Conservation (phyloP, 2,888 invertebrate species). For the Alitta virens region DNA sequence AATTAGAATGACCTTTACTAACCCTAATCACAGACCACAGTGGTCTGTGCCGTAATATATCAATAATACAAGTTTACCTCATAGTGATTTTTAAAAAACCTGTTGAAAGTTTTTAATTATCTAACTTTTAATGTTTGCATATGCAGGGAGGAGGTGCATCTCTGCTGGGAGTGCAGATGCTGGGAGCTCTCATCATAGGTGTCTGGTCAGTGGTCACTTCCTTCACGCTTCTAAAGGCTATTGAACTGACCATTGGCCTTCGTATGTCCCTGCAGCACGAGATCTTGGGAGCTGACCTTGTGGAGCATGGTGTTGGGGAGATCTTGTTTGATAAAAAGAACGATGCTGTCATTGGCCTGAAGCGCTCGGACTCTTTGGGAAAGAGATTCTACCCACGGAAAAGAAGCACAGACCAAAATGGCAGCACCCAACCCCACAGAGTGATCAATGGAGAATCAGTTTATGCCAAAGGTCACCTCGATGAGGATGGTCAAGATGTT, state of each 20-base stretch:
- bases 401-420: too few species aligned
- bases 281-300: slow-evolving; percentile 26
- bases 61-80: too few species aligned
- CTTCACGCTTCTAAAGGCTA: slow-evolving; percentile 68
- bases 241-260: slow-evolving; percentile 22
- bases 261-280: slow-evolving; percentile 23
- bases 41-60: too few species aligned
- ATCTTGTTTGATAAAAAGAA: neutral
- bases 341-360: neutral
- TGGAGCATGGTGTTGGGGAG: slow-evolving; percentile 21
- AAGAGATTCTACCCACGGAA: too few species aligned
- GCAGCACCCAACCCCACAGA: neutral
- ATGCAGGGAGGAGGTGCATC: slow-evolving; percentile 63
- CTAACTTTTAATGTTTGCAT: too few species aligned
- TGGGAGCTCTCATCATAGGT: slow-evolving; percentile 71
- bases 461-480: neutral
- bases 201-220: slow-evolving; percentile 76
- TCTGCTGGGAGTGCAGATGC: slow-evolving; percentile 76
- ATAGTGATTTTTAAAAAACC: too few species aligned
- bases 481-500: neutral
- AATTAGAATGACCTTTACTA: too few species aligned
- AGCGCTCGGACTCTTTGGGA: neutral
- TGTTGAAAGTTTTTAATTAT: too few species aligned
- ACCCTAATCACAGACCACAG: too few species aligned
- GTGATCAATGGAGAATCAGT: neutral